Evolutionary conservation across 92 coral and sea anemone species (phyloP).

Genomic region (Plumapathes pennacea): DNA sequence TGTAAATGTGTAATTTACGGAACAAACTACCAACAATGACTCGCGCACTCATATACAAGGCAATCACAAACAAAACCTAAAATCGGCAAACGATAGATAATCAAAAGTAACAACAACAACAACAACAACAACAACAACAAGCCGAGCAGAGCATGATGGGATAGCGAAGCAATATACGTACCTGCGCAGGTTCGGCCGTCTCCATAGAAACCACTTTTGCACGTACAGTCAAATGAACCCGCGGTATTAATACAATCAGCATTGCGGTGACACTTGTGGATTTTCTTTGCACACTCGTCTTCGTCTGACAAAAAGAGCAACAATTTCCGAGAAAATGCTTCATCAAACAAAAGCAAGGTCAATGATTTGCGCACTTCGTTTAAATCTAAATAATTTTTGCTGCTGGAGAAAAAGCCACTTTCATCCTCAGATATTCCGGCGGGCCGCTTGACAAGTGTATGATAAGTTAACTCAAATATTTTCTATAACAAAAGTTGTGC

Average conservation of each 20-base stretch:
- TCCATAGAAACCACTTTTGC: constrained; percentile 66
- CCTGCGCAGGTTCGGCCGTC: constrained; percentile 64
- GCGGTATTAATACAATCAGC: constrained; percentile 66
- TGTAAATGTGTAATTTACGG: too few relatives aligned
- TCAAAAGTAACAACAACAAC: not conserved
- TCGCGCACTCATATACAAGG: too few relatives aligned
- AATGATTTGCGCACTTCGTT: too few relatives aligned
- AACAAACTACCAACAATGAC: too few relatives aligned
- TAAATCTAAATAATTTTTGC: too few relatives aligned
- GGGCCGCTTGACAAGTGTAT: too few relatives aligned
- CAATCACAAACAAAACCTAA: not conserved
- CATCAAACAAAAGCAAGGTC: too few relatives aligned
- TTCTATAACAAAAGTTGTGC: too few relatives aligned
- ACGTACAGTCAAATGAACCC: constrained; percentile 72
- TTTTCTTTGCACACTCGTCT: constrained; percentile 41
- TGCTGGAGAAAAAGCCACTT: too few relatives aligned
- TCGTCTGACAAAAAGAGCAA: constrained; percentile 28
- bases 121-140: not conserved
- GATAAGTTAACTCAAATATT: too few relatives aligned
- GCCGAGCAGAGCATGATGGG: not conserved
- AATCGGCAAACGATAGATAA: not conserved
- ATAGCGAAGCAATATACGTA: constrained; percentile 10
- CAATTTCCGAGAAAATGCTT: not conserved
- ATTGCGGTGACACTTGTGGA: constrained; percentile 53
- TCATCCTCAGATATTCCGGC: too few relatives aligned